A percentile compares a stretch with the other conserved stretches of the same genome.
These are phyloP conservation scores for Glaucomys volans DNA, from an alignment of 2,113 vertebrate species.

Conservation along the genomic window DNA sequence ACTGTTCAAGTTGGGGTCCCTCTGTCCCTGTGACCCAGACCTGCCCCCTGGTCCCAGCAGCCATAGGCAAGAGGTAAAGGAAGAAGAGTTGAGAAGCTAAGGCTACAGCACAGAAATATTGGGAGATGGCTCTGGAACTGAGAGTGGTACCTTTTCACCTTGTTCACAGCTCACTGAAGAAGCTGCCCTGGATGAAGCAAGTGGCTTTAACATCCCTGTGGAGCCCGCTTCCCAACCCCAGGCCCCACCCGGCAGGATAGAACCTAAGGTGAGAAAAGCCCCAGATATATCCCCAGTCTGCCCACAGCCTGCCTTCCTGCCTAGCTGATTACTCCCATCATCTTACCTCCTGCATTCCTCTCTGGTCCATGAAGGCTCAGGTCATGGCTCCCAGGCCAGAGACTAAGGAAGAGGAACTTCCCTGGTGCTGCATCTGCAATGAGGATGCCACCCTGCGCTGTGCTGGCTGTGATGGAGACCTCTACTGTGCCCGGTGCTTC, in stretches of 20 bases:
- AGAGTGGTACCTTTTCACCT: slow-evolving; percentile 47
- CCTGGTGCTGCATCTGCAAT: slow-evolving; percentile 99
- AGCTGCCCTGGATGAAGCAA: slow-evolving; percentile 93
- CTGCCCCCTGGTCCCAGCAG: background rate
- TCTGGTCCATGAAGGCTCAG: background rate
- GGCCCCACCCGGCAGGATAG: slow-evolving; percentile 57
- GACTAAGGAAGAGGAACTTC: slow-evolving; percentile 92
- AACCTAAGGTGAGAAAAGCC: slow-evolving; percentile 82
- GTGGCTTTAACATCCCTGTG: slow-evolving; percentile 95
- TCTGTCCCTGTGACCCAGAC: background rate
- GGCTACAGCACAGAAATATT: background rate
- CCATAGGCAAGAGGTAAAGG: background rate
- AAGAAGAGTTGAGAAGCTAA: background rate
- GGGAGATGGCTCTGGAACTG: slow-evolving; percentile 1
- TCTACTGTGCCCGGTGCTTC: slow-evolving; percentile 97
- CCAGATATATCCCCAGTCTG: background rate
- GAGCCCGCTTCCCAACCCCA: slow-evolving; percentile 82
- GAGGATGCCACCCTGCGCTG: slow-evolving; percentile 94
- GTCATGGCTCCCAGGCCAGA: background rate
- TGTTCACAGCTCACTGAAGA: slow-evolving; percentile 93
- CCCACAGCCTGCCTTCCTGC: background rate
- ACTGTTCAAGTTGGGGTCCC: background rate
- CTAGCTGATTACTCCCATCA: background rate
- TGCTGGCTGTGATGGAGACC: slow-evolving; percentile 93
- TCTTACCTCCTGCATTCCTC: background rate